Evolutionary conservation across 2,888 invertebrate species (phyloP), one percentile per base, ranked within the genome.

Genomic region (Acleris cristana): DNA sequence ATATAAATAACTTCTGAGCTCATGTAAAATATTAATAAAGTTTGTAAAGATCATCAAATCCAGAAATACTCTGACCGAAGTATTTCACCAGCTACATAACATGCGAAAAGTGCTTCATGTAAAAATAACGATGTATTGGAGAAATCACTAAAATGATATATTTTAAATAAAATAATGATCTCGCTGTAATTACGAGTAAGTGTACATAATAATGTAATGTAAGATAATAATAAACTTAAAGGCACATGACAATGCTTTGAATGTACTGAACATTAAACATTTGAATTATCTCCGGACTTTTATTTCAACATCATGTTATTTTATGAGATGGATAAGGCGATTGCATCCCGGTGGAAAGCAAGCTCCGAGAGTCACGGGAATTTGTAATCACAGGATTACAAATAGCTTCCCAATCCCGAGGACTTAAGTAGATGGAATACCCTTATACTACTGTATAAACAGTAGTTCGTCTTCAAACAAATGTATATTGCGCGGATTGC

Each of bases 231-330:
- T 70, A 70, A 65, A 59, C 21, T 30, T 69, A 73, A 66, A 59
- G 72, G 77, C 81, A 81, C 80, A 67, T 74, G 72, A 72, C 73
- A 74, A 87, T 84, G 91, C 92, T 92, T 92, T 92, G 83, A 86
- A 87, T 92, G 92, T 92, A 92, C 90, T 87, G 89, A 89, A 69
- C 73, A 88, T 88, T 89, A 90, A 91, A 88, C 76, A 75, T 85
- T 87, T 87, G 79, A 80, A 79, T 80, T 81, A 83, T 74, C 76
- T 69, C 65, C 44, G 44, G 72, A n/a, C 14, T 64, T 66, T 66
- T 0, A 60, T 60, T 64, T 23, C 0, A 19, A 19, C 2, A 21
- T 10, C 10, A 18, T 52, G 14, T 21, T 16, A 14, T 16, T 16
- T 44, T 16, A 44, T 44, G 44, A 30, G 30, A 23, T 23, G 23